These are phyloP conservation scores for Anguilla megastoma DNA, from an alignment of 2,797 vertebrate genomes.

Conservation along the genomic window DNA sequence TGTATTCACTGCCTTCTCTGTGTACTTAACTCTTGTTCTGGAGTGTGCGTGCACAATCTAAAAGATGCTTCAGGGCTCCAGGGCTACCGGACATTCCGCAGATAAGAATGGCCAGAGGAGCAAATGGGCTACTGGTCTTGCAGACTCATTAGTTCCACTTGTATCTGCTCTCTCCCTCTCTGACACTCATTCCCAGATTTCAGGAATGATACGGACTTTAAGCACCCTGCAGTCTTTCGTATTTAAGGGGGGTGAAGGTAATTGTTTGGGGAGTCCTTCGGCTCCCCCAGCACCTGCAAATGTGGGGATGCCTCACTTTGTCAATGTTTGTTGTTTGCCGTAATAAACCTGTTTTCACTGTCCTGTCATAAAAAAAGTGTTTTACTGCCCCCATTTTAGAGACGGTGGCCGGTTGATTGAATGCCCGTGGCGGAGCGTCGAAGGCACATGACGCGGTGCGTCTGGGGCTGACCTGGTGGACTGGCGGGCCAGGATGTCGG, in stretches of 20 bases:
- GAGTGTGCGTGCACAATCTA: neutral
- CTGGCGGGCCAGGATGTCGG: conserved; percentile 87
- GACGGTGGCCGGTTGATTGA: neutral
- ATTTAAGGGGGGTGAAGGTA: neutral
- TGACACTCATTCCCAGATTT: neutral
- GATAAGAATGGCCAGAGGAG: neutral
- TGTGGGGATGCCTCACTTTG: neutral
- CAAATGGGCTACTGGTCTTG: neutral
- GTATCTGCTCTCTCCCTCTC: neutral
- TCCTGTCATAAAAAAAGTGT: neutral
- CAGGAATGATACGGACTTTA: neutral
- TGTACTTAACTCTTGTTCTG: neutral
- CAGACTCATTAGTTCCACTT: neutral
- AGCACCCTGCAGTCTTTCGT: neutral
- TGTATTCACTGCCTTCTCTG: neutral
- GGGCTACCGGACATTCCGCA: neutral
- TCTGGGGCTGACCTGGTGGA: conserved; percentile 85
- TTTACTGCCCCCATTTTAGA: neutral
- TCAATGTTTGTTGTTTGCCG: neutral
- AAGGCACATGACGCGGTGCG: neutral
- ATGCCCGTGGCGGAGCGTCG: neutral
- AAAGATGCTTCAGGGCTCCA: neutral
- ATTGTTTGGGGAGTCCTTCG: neutral
- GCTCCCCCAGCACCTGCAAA: neutral
- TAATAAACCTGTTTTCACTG: neutral